Evolutionary conservation across 2,113 vertebrate species (phyloP).

Genomic region (Gasterosteus nipponicus): DNA sequence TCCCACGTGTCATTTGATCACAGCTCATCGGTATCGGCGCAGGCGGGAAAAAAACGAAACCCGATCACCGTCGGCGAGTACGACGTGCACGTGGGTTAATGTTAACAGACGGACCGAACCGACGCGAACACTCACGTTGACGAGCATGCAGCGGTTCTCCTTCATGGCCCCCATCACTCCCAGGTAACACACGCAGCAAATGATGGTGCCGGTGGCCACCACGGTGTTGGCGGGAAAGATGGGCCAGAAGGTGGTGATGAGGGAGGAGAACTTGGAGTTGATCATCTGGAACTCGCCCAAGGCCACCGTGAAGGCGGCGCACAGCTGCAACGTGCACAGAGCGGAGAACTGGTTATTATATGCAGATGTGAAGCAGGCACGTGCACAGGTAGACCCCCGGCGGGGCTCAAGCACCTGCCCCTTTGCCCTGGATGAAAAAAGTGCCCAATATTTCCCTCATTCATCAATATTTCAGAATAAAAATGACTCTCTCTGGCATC

Average conservation of each 20-base stretch:
- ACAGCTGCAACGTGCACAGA: constrained; percentile 66
- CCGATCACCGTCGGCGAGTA: no score
- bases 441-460: no score
- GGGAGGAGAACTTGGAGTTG: constrained; percentile 71
- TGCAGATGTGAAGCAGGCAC: no score
- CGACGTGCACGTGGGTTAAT: no score
- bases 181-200: constrained; percentile 84
- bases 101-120: neutral
- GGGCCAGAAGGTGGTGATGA: constrained; percentile 76
- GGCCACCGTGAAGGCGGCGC: constrained; percentile 77
- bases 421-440: no score
- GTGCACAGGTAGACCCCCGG: no score
- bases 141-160: constrained; percentile 85
- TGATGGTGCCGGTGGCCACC: constrained; percentile 80
- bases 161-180: constrained; percentile 84
- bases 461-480: no score
- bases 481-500: no score
- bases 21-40: no score
- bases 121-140: constrained; percentile 75
- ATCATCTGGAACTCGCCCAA: constrained; percentile 75
- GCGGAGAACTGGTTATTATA: no score
- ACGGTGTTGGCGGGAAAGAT: constrained; percentile 82
- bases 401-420: no score
- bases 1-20: neutral
- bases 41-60: no score